Conservation (phyloP, 2,888 invertebrate genomes). For the Agapostemon virescens region DNA sequence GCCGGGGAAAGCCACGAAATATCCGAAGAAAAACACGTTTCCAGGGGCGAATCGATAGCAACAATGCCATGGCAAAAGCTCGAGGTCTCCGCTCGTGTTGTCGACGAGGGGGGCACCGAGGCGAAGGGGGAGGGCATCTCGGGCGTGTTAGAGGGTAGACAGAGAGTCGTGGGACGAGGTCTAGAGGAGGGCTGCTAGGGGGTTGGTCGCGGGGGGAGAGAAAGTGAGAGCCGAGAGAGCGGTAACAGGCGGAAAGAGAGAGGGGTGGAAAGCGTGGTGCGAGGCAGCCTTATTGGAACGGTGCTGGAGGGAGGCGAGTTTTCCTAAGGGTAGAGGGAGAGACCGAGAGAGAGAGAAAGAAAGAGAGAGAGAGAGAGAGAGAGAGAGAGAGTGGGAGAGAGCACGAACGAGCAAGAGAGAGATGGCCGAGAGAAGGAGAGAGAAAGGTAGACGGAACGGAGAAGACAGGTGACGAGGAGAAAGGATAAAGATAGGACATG, state of each 20-base stretch:
- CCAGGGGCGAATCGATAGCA: constrained; percentile 76
- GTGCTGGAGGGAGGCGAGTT: constrained; percentile 74
- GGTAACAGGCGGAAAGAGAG: constrained; percentile 59
- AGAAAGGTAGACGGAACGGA: constrained; percentile 35
- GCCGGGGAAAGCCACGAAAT: constrained; percentile 72
- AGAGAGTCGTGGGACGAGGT: constrained; percentile 36
- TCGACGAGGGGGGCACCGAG: constrained; percentile 40
- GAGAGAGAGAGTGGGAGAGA: constrained; percentile 35
- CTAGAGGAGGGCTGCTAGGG: constrained; percentile 40
- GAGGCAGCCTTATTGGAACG: constrained; percentile 77
- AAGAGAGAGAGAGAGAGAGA: constrained; percentile 46
- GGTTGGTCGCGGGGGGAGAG: constrained; percentile 22
- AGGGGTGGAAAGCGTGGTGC: constrained; percentile 63
- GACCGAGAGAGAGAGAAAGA: constrained; percentile 14
- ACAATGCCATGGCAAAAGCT: constrained; percentile 75
- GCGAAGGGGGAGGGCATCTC: constrained; percentile 36
- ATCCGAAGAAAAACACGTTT: constrained; percentile 76
- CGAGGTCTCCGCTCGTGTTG: constrained; percentile 65
- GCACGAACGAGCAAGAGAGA: no score
- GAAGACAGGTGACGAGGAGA: constrained; percentile 63
- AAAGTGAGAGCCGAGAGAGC: constrained; percentile 38
- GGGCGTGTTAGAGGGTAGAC: constrained; percentile 44
- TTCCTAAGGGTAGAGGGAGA: constrained; percentile 75
- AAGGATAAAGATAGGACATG: constrained; percentile 48
- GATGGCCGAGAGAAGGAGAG: constrained; percentile 42